Evolutionary conservation across 2,888 invertebrate species (phyloP).

Genomic region (Antheraea yamamai): DNA sequence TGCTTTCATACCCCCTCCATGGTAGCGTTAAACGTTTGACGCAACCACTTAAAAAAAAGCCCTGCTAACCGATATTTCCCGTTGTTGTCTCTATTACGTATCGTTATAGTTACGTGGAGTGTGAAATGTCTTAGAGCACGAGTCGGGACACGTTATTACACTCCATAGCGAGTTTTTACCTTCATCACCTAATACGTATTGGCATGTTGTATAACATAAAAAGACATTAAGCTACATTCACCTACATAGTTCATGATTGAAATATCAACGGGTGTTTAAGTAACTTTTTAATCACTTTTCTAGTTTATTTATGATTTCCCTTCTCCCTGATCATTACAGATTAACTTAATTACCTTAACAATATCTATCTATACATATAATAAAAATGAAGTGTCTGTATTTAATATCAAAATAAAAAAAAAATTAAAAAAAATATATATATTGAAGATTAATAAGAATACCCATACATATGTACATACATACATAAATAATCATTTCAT

Average conservation of each 20-base stretch:
- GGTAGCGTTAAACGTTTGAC: no score
- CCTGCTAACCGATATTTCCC: no score
- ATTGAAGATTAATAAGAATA: no score
- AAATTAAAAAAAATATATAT: no score
- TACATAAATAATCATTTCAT: no score
- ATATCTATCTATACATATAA: no score
- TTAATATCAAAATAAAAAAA: no score
- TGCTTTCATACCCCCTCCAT: no score
- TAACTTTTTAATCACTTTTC: neutral
- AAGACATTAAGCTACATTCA: constrained; percentile 6
- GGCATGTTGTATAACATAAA: neutral
- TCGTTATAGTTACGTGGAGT: neutral
- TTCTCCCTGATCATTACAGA: neutral
- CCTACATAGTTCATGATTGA: neutral
- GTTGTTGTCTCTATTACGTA: neutral
- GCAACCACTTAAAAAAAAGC: no score
- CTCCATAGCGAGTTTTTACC: neutral
- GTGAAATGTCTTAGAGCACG: neutral
- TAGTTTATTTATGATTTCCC: neutral
- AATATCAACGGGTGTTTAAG: neutral
- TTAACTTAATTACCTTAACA: no score
- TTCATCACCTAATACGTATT: constrained; percentile 1
- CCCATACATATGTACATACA: no score
- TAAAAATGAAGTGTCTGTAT: no score
- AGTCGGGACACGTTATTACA: neutral